Conservation (phyloP, 2,797 vertebrate genomes). For the Hemibagrus guttatus region DNA sequence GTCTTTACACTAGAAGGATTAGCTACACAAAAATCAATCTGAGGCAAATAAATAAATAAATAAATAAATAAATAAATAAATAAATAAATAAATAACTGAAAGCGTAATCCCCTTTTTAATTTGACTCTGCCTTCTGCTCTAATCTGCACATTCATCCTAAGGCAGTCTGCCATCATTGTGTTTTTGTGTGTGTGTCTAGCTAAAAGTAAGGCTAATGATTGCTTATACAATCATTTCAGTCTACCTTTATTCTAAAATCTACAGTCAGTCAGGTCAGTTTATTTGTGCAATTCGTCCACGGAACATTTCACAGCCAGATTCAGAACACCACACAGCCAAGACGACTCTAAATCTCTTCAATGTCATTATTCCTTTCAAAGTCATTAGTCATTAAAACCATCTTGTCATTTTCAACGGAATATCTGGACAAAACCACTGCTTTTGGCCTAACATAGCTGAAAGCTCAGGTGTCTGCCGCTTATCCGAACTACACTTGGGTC, state of each 20-base stretch:
- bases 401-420: background rate
- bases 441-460: background rate
- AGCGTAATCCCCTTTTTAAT: slow-evolving; percentile 66
- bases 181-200: slow-evolving; percentile 7
- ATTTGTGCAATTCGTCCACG: background rate
- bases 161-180: slow-evolving; percentile 22
- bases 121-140: slow-evolving; percentile 56
- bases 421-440: background rate
- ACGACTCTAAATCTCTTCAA: background rate
- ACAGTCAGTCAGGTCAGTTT: background rate
- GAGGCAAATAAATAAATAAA: slow-evolving; percentile 50
- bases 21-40: slow-evolving; percentile 54
- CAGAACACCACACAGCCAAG: background rate
- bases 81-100: slow-evolving; percentile 49
- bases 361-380: background rate
- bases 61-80: slow-evolving; percentile 49
- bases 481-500: too few species aligned
- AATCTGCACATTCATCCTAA: slow-evolving; percentile 52
- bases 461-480: too few species aligned
- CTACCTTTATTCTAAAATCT: background rate
- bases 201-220: slow-evolving; percentile 11
- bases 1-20: slow-evolving; percentile 52
- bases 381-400: too few species aligned
- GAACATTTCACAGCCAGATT: too few species aligned
- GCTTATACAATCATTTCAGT: background rate